phyloP scores from a whole-genome alignment of 2,797 vertebrate genomes.

The Anas bahamensis region DNA sequence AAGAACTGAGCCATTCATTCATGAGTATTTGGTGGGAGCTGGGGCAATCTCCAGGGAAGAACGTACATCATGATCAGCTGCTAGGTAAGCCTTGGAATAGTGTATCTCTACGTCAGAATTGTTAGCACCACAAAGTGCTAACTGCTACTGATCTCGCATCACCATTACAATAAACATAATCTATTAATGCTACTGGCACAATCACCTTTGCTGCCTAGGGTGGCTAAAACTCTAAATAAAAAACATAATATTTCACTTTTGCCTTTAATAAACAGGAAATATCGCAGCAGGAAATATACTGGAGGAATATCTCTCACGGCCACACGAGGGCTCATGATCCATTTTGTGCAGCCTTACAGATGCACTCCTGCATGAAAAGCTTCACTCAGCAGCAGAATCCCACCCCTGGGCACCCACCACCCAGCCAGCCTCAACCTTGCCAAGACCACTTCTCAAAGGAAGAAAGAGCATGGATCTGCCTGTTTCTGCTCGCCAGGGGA shows the following conservation, averaged over 20 bases:
- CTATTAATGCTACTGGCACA: background rate
- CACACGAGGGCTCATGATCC: rapidly evolving
- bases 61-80: rapidly evolving
- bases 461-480: rapidly evolving
- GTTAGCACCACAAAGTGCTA: background rate
- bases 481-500: background rate
- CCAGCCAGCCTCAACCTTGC: background rate
- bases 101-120: background rate
- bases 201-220: background rate
- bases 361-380: background rate
- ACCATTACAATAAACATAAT: rapidly evolving
- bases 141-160: background rate
- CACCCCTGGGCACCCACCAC: background rate
- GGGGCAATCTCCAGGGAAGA: background rate
- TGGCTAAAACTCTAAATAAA: background rate
- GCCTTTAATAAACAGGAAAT: background rate
- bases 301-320: background rate
- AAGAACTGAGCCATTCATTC: background rate
- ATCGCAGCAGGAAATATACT: background rate
- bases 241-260: background rate
- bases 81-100: background rate
- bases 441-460: background rate
- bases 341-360: rapidly evolving
- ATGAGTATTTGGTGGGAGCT: background rate
- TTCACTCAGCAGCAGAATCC: background rate